Evolutionary conservation across 1,140 invertebrate species (phyloP).

Genomic region (Paralvinella palmiformis): DNA sequence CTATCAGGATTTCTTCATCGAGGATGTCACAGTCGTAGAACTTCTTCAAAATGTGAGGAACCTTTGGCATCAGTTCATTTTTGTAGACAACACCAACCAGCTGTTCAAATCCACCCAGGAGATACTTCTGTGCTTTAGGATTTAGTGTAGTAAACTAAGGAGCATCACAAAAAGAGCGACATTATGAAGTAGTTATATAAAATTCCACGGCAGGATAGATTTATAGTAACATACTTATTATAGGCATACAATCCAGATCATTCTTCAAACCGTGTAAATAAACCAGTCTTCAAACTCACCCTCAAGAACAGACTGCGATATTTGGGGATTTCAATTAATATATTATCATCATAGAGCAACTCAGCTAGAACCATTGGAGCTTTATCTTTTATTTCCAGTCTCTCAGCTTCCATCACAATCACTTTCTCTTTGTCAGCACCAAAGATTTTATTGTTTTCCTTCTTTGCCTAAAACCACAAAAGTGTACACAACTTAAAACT

Average conservation of each 20-base stretch:
- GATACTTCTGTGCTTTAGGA: constrained; percentile 86
- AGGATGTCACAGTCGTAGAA: constrained; percentile 94
- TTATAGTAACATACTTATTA: background rate
- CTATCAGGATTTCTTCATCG: constrained; percentile 87
- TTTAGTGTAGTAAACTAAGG: constrained; percentile 80
- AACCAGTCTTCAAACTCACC: constrained; percentile 39
- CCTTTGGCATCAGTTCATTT: constrained; percentile 73
- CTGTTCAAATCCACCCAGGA: constrained; percentile 92
- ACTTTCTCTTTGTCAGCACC: constrained; percentile 73
- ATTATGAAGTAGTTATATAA: background rate
- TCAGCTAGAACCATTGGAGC: constrained; percentile 88
- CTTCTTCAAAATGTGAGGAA: constrained; percentile 82
- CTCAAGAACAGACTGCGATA: constrained; percentile 54
- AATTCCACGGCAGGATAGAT: background rate
- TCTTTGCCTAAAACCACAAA: constrained; percentile 35
- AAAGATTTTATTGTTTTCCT: constrained; percentile 40
- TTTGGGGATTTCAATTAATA: constrained; percentile 65
- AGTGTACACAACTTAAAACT: background rate
- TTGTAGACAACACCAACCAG: constrained; percentile 74
- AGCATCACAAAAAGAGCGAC: background rate
- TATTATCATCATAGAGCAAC: constrained; percentile 79
- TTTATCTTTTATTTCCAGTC: constrained; percentile 91
- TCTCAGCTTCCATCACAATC: constrained; percentile 85
- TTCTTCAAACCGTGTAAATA: too few species aligned
- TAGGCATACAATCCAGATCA: background rate